Percentiles rank a stretch among this genome's conserved stretches.
Evolutionary conservation across 1,140 invertebrate genomes (phyloP).

Genomic region (Saccostrea glomerata): DNA sequence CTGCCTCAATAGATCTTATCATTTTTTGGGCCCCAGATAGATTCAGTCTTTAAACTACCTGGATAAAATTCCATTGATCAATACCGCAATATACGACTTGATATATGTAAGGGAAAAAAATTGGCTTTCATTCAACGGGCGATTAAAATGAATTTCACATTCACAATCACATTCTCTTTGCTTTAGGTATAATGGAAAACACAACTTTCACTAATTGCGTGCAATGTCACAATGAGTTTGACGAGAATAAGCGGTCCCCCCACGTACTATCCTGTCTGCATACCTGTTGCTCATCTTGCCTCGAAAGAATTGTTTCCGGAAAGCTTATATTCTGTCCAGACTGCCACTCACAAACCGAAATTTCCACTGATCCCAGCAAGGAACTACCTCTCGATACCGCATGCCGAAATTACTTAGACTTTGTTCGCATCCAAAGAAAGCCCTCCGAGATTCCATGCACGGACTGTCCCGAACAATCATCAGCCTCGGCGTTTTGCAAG

Average conservation of each 20-base stretch:
- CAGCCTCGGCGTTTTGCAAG: slow-evolving; percentile 54
- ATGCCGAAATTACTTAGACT: slow-evolving; percentile 55
- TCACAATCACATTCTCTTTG: slow-evolving; percentile 6
- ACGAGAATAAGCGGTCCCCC: slow-evolving; percentile 48
- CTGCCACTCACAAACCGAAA: slow-evolving; percentile 45
- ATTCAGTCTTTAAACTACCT: slow-evolving; percentile 28
- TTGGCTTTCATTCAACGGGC: slow-evolving; percentile 6
- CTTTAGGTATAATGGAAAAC: slow-evolving; percentile 35
- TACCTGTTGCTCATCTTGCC: slow-evolving; percentile 54
- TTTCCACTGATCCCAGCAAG: slow-evolving; percentile 2
- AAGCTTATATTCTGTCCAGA: slow-evolving; percentile 47
- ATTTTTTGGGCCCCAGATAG: slow-evolving; percentile 8
- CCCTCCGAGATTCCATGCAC: slow-evolving; percentile 52
- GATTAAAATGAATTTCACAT: slow-evolving; percentile 33
- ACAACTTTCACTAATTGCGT: slow-evolving; percentile 41
- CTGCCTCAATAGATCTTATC: slow-evolving; percentile 21
- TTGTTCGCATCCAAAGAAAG: slow-evolving; percentile 52
- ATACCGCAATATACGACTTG: neutral
- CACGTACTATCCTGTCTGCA: slow-evolving; percentile 53
- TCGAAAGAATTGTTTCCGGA: slow-evolving; percentile 44
- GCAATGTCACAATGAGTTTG: slow-evolving; percentile 54
- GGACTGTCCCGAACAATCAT: slow-evolving; percentile 54
- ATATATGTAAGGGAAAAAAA: slow-evolving; percentile 1
- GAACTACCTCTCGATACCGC: slow-evolving; percentile 53
- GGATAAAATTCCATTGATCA: slow-evolving; percentile 31